phyloP scores from a whole-genome alignment of 2,888 invertebrate species.

The Fragum sueziense region DNA sequence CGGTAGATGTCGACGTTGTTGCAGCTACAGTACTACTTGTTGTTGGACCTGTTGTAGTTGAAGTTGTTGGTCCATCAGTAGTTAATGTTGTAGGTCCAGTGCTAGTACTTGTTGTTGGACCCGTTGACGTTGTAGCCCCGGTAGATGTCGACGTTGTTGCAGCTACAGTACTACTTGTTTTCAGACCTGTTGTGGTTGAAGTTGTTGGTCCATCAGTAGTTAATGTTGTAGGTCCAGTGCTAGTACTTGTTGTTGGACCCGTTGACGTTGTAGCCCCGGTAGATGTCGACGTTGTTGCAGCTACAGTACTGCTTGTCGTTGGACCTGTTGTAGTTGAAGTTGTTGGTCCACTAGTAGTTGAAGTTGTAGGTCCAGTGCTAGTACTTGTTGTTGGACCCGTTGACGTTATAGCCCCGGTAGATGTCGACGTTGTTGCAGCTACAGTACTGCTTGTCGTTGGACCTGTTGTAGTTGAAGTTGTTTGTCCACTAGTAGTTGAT shows the following conservation, averaged over 20 bases:
- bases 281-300: constrained; percentile 16
- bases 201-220: background rate
- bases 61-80: background rate
- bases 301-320: constrained; percentile 18
- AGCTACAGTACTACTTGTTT: background rate
- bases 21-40: background rate
- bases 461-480: background rate
- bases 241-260: background rate
- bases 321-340: background rate
- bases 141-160: background rate
- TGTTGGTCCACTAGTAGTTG: background rate
- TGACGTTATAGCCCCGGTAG: background rate
- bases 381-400: background rate
- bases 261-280: background rate
- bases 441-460: background rate
- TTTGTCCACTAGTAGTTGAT: background rate
- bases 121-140: background rate
- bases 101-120: background rate
- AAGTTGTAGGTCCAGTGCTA: background rate
- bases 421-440: background rate
- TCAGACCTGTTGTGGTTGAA: background rate
- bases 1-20: background rate
- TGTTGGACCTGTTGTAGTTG: background rate
- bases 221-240: background rate
- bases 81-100: background rate